Conservation (phyloP, 2,888 invertebrate genomes). For the Tipula helvola region DNA sequence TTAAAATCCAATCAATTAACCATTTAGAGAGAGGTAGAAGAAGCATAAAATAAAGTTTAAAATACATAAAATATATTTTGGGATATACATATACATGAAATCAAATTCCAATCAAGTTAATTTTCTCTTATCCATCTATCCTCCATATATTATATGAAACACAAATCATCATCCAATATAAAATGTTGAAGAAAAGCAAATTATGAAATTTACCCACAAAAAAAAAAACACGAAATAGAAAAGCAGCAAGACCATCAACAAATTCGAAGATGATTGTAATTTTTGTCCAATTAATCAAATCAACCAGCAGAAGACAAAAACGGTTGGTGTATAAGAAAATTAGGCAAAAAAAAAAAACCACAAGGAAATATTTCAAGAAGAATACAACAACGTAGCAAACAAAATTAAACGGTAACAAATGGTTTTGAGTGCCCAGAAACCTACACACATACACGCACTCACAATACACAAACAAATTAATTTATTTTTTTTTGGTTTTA, state of each 20-base stretch:
- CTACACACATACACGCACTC: not conserved
- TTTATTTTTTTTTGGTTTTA: not conserved
- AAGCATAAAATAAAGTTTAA: not conserved
- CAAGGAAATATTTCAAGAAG: not conserved
- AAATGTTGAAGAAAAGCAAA: not conserved
- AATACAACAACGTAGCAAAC: not conserved
- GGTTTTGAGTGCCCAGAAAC: not conserved
- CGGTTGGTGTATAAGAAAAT: not conserved
- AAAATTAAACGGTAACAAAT: not conserved
- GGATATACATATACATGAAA: not conserved
- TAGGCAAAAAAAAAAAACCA: not conserved
- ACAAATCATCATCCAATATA: not conserved
- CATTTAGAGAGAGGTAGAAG: not conserved
- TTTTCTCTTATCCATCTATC: not conserved
- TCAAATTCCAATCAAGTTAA: not conserved
- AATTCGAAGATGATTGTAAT: not conserved
- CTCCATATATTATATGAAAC: not conserved
- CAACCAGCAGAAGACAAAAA: not conserved
- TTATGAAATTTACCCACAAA: not conserved
- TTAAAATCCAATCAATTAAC: not conserved
- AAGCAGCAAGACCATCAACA: not conserved
- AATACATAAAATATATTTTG: not conserved
- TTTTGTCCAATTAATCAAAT: not conserved
- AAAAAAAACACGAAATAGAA: not conserved
- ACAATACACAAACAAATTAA: not conserved